phyloP scores from a whole-genome alignment of 2,113 vertebrate species.

The Malurus melanocephalus region DNA sequence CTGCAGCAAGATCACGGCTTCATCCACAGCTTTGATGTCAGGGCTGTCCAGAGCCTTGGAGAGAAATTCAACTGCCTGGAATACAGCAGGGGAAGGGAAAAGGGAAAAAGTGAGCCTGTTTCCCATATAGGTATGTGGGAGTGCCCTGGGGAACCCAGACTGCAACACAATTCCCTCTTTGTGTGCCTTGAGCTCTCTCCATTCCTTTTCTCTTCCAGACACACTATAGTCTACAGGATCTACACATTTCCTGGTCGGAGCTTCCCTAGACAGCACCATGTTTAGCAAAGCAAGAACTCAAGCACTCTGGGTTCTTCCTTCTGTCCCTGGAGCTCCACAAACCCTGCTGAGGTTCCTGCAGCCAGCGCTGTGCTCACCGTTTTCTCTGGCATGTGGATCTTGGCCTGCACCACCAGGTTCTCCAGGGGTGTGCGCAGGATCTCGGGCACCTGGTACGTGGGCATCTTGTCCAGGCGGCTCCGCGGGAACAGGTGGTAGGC shows the following conservation, averaged over 20 bases:
- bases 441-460: slow-evolving; percentile 86
- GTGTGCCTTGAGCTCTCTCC: not conserved
- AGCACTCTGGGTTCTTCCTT: accelerated
- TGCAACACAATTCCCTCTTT: not conserved
- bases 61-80: slow-evolving; percentile 90
- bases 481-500: slow-evolving; percentile 92
- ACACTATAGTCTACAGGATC: not conserved
- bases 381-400: slow-evolving; percentile 90
- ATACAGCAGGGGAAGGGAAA: not conserved
- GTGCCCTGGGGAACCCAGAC: not conserved
- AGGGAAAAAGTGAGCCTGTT: not conserved
- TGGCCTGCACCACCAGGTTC: slow-evolving; percentile 93
- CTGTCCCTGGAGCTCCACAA: accelerated
- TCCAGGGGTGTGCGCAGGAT: slow-evolving; percentile 93
- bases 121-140: not conserved
- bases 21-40: slow-evolving; percentile 80
- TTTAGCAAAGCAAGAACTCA: not conserved
- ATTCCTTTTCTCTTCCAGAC: not conserved
- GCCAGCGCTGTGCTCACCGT: slow-evolving; percentile 66
- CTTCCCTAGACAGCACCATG: not conserved
- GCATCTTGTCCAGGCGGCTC: slow-evolving; percentile 84
- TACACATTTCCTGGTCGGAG: not conserved
- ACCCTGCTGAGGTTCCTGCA: not conserved
- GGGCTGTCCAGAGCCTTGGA: slow-evolving; percentile 94
- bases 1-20: slow-evolving; percentile 86